Conservation (phyloP, 2,888 invertebrate species). For the Oligia strigilis region DNA sequence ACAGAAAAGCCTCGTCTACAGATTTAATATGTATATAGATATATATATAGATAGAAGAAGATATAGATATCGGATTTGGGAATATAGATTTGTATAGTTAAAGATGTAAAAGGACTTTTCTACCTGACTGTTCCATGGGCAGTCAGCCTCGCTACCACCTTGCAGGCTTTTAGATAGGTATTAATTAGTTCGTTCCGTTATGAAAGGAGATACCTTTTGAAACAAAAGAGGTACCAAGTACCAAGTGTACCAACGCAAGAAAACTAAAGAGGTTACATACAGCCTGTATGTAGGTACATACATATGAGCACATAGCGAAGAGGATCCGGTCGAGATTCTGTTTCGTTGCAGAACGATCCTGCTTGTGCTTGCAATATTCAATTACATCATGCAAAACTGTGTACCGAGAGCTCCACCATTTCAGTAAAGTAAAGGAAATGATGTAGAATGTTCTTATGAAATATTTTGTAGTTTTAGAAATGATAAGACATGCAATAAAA, state of each 20-base stretch:
- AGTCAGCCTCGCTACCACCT: no score
- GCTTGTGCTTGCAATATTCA: conserved; percentile 24
- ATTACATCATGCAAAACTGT: conserved; percentile 19
- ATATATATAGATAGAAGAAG: no score
- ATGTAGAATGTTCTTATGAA: not conserved
- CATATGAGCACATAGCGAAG: conserved; percentile 24
- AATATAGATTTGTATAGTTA: not conserved
- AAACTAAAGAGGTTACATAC: not conserved
- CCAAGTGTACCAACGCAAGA: not conserved
- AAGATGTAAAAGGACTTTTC: not conserved
- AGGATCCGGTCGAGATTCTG: not conserved
- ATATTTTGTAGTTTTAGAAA: not conserved
- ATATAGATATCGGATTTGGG: no score
- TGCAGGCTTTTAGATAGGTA: no score
- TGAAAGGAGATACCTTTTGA: not conserved
- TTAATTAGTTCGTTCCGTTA: not conserved
- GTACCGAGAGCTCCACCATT: not conserved
- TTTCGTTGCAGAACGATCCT: conserved; percentile 3
- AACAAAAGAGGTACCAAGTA: not conserved
- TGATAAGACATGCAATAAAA: not conserved
- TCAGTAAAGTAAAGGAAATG: not conserved
- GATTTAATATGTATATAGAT: no score
- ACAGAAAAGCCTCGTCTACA: no score
- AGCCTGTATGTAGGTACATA: not conserved
- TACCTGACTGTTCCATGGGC: no score